These are phyloP conservation scores for Bryconaethiops microstoma DNA, from an alignment of 2,797 vertebrate species.

Conservation along the genomic window DNA sequence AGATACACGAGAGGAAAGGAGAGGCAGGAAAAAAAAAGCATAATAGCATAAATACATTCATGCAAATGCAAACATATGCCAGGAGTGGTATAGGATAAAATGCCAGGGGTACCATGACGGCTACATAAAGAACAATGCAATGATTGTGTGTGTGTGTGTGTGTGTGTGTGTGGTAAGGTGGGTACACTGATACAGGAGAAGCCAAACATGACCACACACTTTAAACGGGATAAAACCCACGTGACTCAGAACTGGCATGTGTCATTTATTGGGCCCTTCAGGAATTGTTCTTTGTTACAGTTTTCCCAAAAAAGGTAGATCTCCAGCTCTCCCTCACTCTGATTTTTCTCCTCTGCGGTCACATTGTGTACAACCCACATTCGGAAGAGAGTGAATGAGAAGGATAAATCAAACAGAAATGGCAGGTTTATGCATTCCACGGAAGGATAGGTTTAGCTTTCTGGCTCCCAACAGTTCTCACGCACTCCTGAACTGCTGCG, in stretches of 20 bases:
- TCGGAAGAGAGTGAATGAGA: slow-evolving; percentile 44
- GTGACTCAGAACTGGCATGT: slow-evolving; percentile 31
- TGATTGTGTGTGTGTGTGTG: background rate
- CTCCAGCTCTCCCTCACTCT: slow-evolving; percentile 38
- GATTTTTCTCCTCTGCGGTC: slow-evolving; percentile 40
- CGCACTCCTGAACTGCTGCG: slow-evolving; percentile 44
- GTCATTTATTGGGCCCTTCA: slow-evolving; percentile 38
- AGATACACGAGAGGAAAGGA: background rate
- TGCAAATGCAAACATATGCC: too few species aligned
- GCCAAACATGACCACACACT: background rate
- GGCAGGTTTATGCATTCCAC: slow-evolving; percentile 51
- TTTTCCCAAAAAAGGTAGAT: slow-evolving; percentile 44
- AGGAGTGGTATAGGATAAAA: background rate
- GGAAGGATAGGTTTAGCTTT: slow-evolving; percentile 48
- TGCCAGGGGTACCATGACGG: background rate
- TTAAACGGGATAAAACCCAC: slow-evolving; percentile 23
- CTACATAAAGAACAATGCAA: background rate
- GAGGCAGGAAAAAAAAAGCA: background rate
- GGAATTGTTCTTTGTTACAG: slow-evolving; percentile 29
- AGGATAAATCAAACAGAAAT: slow-evolving; percentile 48
- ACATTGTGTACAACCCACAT: slow-evolving; percentile 27
- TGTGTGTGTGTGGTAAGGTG: background rate
- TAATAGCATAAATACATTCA: too few species aligned
- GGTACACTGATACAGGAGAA: background rate
- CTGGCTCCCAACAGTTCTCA: slow-evolving; percentile 43